These are phyloP conservation scores for Agrotis ipsilon DNA, from an alignment of 2,888 invertebrate genomes.

Conservation along the genomic window DNA sequence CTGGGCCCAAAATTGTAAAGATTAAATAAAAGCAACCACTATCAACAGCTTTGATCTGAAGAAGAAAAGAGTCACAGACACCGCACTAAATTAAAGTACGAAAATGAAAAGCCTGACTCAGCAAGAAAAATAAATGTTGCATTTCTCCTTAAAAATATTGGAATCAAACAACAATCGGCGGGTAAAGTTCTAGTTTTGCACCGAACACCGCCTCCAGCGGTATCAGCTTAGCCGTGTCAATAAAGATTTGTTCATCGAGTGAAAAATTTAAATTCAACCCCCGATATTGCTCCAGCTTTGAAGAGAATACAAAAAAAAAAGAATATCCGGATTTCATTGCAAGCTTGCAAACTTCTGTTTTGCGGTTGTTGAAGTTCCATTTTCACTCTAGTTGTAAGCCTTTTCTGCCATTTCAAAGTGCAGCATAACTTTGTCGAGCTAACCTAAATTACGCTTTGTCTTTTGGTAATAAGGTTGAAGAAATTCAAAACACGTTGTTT, in stretches of 20 bases:
- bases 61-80: neutral
- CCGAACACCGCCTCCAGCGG: slow-evolving; percentile 50
- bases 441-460: slow-evolving; percentile 63
- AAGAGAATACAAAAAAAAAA: slow-evolving; percentile 68
- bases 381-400: slow-evolving; percentile 22
- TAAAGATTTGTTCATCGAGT: slow-evolving; percentile 76
- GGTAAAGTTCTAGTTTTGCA: slow-evolving; percentile 43
- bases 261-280: slow-evolving; percentile 77
- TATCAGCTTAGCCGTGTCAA: slow-evolving; percentile 71
- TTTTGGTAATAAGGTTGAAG: slow-evolving; percentile 53
- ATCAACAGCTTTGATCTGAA: neutral
- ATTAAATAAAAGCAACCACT: too few relatives aligned
- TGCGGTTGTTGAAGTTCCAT: slow-evolving; percentile 39
- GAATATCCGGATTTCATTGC: slow-evolving; percentile 67
- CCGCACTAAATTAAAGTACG: neutral
- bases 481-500: slow-evolving; percentile 62
- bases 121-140: slow-evolving; percentile 20
- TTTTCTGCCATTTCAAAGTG: slow-evolving; percentile 28
- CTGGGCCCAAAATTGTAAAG: too few relatives aligned
- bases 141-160: slow-evolving; percentile 70
- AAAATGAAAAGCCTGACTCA: slow-evolving; percentile 23
- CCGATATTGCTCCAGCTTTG: slow-evolving; percentile 70
- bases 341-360: slow-evolving; percentile 56
- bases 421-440: slow-evolving; percentile 44
- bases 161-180: slow-evolving; percentile 66